These are phyloP conservation scores for Podarcis muralis DNA, from an alignment of 2,113 vertebrate genomes.

Conservation along the genomic window DNA sequence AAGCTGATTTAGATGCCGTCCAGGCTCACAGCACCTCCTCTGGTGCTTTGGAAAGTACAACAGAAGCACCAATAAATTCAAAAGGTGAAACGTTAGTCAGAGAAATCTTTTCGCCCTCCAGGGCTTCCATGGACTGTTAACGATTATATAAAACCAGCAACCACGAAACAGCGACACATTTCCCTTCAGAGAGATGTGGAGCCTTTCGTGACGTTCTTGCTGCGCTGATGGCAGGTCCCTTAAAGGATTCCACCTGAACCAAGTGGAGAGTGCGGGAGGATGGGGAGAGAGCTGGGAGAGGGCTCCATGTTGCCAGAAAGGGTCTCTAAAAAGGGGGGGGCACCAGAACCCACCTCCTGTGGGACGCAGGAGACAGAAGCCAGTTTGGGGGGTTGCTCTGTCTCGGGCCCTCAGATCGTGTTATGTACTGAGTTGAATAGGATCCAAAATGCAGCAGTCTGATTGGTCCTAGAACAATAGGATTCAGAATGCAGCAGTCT, in stretches of 20 bases:
- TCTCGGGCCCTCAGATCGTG: not conserved
- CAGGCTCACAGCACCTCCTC: not conserved
- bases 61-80: not conserved
- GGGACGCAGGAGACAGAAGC: not conserved
- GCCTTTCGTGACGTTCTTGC: not conserved
- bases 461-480: too few species aligned
- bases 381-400: not conserved
- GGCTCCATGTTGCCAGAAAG: too few species aligned
- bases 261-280: not conserved
- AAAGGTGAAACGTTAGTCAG: not conserved
- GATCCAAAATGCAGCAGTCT: too few species aligned
- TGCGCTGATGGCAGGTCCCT: not conserved
- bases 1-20: not conserved
- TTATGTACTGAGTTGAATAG: too few species aligned
- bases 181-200: not conserved
- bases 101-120: not conserved
- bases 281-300: not conserved
- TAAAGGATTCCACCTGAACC: not conserved
- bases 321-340: not conserved
- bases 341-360: not conserved
- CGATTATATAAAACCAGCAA: not conserved
- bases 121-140: not conserved
- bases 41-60: not conserved
- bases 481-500: too few species aligned
- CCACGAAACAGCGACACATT: not conserved